These are phyloP conservation scores for Battus philenor DNA, from an alignment of 1,140 invertebrate species.

Conservation along the genomic window DNA sequence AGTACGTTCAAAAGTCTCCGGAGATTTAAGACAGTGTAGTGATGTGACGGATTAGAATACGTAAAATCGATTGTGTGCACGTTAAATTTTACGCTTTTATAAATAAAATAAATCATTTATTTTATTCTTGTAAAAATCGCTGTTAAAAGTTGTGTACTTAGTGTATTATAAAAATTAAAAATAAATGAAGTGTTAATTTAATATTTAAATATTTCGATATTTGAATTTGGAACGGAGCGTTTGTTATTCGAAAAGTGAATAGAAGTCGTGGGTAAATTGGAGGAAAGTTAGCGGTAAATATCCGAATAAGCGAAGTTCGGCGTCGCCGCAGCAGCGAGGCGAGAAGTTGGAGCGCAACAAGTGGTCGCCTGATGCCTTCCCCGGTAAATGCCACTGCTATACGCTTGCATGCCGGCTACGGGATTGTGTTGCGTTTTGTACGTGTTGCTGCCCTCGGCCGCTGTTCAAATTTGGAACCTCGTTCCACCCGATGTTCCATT, in stretches of 20 bases:
- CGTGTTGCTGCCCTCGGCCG: constrained; percentile 19
- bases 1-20: constrained; percentile 42
- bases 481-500: no score
- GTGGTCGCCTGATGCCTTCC: constrained; percentile 64
- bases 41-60: constrained; percentile 37
- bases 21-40: constrained; percentile 50
- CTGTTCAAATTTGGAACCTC: background rate
- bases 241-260: constrained; percentile 15
- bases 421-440: constrained; percentile 45
- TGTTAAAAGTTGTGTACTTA: no score
- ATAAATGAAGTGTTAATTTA: no score
- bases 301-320: constrained; percentile 38
- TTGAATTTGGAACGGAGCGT: background rate
- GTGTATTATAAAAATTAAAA: no score
- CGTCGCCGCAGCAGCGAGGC: constrained; percentile 32
- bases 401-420: constrained; percentile 64
- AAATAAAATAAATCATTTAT: no score
- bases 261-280: constrained; percentile 20
- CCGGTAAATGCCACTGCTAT: constrained; percentile 68
- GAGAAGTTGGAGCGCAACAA: constrained; percentile 64
- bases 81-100: no score
- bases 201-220: background rate
- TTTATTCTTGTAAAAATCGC: no score
- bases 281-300: constrained; percentile 18
- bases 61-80: constrained; percentile 27